These are phyloP conservation scores for Agelaius tricolor DNA, from an alignment of 2,113 vertebrate species.

Conservation along the genomic window DNA sequence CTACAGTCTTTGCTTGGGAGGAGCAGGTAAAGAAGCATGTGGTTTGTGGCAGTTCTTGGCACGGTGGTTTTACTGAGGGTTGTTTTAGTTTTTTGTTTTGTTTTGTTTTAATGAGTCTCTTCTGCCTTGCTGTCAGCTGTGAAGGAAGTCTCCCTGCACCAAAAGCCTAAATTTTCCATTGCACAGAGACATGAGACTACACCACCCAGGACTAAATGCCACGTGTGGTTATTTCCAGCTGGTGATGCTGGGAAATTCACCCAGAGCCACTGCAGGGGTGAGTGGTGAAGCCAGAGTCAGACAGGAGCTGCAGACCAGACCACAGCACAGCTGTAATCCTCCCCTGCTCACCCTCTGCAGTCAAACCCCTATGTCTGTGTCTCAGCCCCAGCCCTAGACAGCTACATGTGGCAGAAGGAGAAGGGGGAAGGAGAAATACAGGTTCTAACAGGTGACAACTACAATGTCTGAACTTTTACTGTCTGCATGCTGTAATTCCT, in stretches of 20 bases:
- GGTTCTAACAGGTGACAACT: not conserved
- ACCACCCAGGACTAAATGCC: not conserved
- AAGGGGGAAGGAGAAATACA: not conserved
- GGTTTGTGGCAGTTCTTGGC: not conserved
- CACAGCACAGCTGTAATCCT: not conserved
- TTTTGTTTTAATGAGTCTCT: not conserved
- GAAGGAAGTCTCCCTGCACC: not conserved
- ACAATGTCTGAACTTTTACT: not conserved
- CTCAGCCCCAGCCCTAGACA: not conserved
- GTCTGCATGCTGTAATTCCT: not conserved
- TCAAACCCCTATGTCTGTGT: not conserved
- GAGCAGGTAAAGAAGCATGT: not conserved
- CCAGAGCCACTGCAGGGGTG: not conserved
- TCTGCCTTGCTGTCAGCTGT: not conserved
- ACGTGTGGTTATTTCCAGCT: not conserved
- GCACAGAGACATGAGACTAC: not conserved
- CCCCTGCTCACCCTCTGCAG: not conserved
- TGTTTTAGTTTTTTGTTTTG: not conserved
- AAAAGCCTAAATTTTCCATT: not conserved
- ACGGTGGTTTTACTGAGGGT: accelerated
- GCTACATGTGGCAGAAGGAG: not conserved
- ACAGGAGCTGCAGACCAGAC: not conserved
- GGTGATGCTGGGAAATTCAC: not conserved
- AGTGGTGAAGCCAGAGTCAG: accelerated
- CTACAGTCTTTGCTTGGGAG: not conserved